These are phyloP conservation scores for Dicrurus megarhynchus DNA, from an alignment of 2,113 vertebrate genomes.

Conservation along the genomic window DNA sequence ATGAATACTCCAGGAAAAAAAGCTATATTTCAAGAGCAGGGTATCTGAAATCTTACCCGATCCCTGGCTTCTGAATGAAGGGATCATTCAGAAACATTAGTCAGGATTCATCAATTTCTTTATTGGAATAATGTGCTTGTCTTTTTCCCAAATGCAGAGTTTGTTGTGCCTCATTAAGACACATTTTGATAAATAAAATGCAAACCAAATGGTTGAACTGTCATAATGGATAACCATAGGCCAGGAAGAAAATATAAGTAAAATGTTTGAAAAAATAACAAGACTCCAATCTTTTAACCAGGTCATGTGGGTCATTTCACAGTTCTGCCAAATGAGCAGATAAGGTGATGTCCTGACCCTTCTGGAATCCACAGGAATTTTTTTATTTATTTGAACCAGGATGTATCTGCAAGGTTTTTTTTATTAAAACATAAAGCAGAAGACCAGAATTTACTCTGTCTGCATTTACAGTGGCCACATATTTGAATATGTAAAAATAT, in stretches of 20 bases:
- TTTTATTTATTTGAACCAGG: background rate
- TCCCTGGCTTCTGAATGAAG: background rate
- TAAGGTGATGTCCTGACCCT: background rate
- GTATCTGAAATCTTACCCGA: background rate
- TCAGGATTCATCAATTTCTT: background rate
- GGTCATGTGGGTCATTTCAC: background rate
- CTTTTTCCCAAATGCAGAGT: background rate
- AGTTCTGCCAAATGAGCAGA: background rate
- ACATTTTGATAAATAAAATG: background rate
- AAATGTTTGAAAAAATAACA: background rate
- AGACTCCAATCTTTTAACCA: background rate
- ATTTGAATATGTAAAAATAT: background rate
- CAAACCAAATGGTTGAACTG: background rate
- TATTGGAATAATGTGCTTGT: background rate
- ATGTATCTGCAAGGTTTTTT: background rate
- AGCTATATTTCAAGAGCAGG: background rate
- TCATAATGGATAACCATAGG: background rate
- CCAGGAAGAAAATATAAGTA: background rate
- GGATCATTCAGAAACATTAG: background rate
- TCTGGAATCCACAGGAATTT: background rate
- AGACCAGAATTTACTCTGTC: background rate
- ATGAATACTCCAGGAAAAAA: background rate
- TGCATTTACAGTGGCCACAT: background rate
- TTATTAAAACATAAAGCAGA: background rate
- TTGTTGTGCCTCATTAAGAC: background rate